Conservation (phyloP, 2,888 invertebrate species). For the Lissocephala sabroskyi region DNA sequence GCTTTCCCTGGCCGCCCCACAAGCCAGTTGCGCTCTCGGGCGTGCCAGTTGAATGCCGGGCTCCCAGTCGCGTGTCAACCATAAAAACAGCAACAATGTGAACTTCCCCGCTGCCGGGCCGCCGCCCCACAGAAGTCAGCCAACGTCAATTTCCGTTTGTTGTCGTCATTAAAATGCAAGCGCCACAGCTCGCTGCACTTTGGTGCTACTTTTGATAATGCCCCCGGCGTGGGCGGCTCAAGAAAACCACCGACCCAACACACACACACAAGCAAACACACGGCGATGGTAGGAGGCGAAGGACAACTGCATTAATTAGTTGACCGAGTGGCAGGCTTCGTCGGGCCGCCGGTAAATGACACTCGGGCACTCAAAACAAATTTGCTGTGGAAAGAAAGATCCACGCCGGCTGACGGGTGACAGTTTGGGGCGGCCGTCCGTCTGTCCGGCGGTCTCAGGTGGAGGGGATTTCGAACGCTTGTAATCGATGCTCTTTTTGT, state of each 20-base stretch:
- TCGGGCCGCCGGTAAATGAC: too few species aligned
- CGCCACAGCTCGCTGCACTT: conserved; percentile 32
- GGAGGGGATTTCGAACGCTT: too few species aligned
- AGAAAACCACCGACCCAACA: conserved; percentile 1
- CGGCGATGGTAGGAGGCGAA: too few species aligned
- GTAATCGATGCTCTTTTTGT: too few species aligned
- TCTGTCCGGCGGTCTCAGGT: too few species aligned
- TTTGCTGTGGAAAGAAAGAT: too few species aligned
- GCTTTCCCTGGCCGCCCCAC: not conserved
- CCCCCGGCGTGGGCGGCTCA: not conserved
- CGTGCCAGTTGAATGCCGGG: conserved; percentile 3
- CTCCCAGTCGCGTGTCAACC: conserved; percentile 48
- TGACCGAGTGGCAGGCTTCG: too few species aligned
- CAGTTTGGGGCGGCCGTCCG: too few species aligned
- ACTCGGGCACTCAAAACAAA: too few species aligned
- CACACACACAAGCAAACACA: too few species aligned
- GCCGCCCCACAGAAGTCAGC: conserved; percentile 31
- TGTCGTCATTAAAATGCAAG: conserved; percentile 55
- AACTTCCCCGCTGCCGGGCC: not conserved
- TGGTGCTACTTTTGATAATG: conserved; percentile 21
- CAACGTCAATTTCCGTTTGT: conserved; percentile 59
- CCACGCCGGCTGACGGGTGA: too few species aligned
- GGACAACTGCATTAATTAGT: not conserved
- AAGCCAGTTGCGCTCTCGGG: not conserved
- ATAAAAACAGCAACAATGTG: conserved; percentile 52